Percentiles rank a stretch among this genome's conserved stretches.
phyloP scores from a whole-genome alignment of 2,888 invertebrate genomes.

The Mylabris sibirica region DNA sequence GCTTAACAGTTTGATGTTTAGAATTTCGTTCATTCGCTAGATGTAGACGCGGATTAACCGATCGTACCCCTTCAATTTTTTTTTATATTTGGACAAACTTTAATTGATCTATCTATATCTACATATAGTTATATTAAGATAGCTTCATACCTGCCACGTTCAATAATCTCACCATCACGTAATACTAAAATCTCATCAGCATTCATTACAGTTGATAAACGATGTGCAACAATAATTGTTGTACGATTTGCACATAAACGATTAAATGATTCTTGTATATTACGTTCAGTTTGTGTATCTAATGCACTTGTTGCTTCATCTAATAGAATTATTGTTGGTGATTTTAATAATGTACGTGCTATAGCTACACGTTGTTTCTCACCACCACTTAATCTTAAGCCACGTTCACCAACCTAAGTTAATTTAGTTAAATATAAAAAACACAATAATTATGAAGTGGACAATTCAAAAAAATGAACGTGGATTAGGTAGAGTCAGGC shows the following conservation, averaged over 20 bases:
- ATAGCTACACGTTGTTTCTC: slow-evolving; percentile 98
- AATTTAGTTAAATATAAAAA: slow-evolving; percentile 22
- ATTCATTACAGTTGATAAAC: slow-evolving; percentile 92
- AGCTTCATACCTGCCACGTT: slow-evolving; percentile 75
- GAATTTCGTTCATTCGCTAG: too few relatives aligned
- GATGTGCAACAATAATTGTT: slow-evolving; percentile 93
- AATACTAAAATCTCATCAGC: slow-evolving; percentile 94
- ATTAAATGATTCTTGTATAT: slow-evolving; percentile 81
- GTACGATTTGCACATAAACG: slow-evolving; percentile 86
- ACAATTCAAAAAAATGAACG: too few relatives aligned
- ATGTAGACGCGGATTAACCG: too few relatives aligned
- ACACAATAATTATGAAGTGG: too few relatives aligned
- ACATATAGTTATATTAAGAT: too few relatives aligned
- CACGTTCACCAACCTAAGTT: slow-evolving; percentile 93
- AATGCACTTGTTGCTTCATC: slow-evolving; percentile 97
- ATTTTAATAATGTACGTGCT: slow-evolving; percentile 91
- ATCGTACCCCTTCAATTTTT: too few relatives aligned
- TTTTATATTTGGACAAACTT: too few relatives aligned
- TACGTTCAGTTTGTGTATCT: slow-evolving; percentile 93
- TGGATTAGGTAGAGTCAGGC: too few relatives aligned
- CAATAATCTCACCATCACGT: slow-evolving; percentile 89
- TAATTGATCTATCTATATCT: too few relatives aligned
- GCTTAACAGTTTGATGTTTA: too few relatives aligned
- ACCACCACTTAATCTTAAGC: slow-evolving; percentile 93
- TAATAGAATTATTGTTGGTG: slow-evolving; percentile 87